Evolutionary conservation across 2,888 invertebrate genomes (phyloP), one percentile per base, ranked within the genome.

Genomic region (Mythimna impura): DNA sequence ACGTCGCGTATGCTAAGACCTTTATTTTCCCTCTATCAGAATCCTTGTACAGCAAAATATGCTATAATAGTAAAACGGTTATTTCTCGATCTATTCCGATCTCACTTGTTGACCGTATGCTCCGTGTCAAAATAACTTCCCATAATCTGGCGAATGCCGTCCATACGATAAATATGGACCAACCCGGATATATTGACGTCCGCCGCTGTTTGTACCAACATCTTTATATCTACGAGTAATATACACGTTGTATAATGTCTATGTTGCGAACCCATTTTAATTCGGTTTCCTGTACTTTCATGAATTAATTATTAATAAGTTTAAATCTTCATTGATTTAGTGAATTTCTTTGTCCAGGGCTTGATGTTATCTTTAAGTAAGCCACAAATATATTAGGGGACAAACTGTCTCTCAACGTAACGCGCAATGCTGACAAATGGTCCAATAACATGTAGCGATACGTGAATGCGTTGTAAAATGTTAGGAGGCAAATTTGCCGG

Each of bases 171-270:
- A 81, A 84, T 82, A 70, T 75, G 75, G 73, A 55, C 54, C 50
- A 70, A 76, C 85, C 85, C 82, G 85, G 86, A 86, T 74, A 82
- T 80, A 84, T 76, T 82, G 80, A 84, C 77, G 79, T 81, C 68
- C 66, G 73, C 62, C 40, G 73, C 72, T 76, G 76, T 85, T 64
- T 66, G 63, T 65, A 73, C 17, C 50, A 55, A 55, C 20, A 60
- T 67, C 17, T 22, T 3, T 71, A 30, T 25, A 7, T n/a, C 22
- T 36, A 10, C 43, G 3, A 43, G 50, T 62, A 58, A 43, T 57
- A 40, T 47, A 43, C 70, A 55, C n/a, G 50, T 74, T 71, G 68
- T 71, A 54, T 64, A 22, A 75, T 71, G 60, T 62, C 66, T 65
- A 71, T 43, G 55, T 77, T 65, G 43, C 52, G 6, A 60, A 60